Evolutionary conservation across 30 jellyfish, hydroid and myxozoan species (phyloP), one percentile per base, ranked within the genome.

Genomic region (Morbakka virulenta): DNA sequence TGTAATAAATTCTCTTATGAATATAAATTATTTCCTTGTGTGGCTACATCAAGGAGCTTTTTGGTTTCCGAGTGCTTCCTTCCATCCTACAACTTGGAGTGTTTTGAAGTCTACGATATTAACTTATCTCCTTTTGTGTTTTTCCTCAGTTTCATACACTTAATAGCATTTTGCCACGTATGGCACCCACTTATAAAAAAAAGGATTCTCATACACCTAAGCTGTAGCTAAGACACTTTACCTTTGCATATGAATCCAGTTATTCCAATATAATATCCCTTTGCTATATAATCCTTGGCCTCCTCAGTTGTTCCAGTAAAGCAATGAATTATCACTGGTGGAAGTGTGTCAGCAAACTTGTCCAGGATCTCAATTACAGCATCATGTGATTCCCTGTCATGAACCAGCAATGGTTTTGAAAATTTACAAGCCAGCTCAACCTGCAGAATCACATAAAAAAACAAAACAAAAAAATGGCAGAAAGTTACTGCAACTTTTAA

Each of bases 241-340:
- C 97, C 97, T 74, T 89, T 89, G 89, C 97, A 89, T 26, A 89
- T 65, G 57, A 62, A 89, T 22, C 97, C 97, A 47, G 97, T 89
- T 2, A 89, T 66, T 48, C 97, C 97, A 41, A 89, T 89, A 80
- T 82, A 89, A 79, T 57, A 89, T 30, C 97, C 97, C 53, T 86
- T 62, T 3, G 91, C 97, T 63, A 89, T 86, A 72, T 89, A 89
- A 1, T 93, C 89, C 24, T 82, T 76, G 51, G 77, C 65, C 65
- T 89, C 95, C 22, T 86, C 97, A 6, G 93, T 80, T 21, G 93
- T 89, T 6, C 97, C 97, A 75, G 97, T 89, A 85, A 89, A 89
- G 82, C 97, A 89, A 67, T 89, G 97, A 52, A 89, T 89, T 35
- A 89, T 53, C 28, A 89, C 95, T 13, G 97, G 94, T 67, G 97